Percentiles rank a stretch among this genome's conserved stretches.
These are phyloP conservation scores for Agrenia bidenticulata DNA, from an alignment of 2,888 invertebrate genomes.

Conservation along the genomic window DNA sequence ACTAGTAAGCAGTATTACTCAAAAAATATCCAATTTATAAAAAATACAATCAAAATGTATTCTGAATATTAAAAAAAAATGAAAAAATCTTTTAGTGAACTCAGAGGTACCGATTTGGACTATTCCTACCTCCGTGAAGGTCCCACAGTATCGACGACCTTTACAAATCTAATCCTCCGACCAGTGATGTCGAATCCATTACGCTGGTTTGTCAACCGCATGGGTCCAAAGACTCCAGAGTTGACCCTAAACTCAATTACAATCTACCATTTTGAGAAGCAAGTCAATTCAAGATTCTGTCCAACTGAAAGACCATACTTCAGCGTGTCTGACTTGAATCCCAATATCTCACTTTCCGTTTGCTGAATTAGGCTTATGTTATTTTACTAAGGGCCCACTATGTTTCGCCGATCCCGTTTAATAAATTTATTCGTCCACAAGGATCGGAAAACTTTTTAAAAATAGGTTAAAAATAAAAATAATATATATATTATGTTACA, in stretches of 20 bases:
- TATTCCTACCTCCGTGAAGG: slow-evolving; percentile 38
- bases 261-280: slow-evolving; percentile 29
- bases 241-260: slow-evolving; percentile 30
- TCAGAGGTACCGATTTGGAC: slow-evolving; percentile 37
- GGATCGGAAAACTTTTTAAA: too few relatives aligned
- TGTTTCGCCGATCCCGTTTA: too few relatives aligned
- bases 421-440: too few relatives aligned
- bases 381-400: too few relatives aligned
- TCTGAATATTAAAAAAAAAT: too few relatives aligned
- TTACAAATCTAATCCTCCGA: slow-evolving; percentile 28
- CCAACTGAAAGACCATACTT: slow-evolving; percentile 29
- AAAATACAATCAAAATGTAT: too few relatives aligned
- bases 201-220: slow-evolving; percentile 40
- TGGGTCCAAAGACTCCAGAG: slow-evolving; percentile 28
- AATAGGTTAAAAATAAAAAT: too few relatives aligned
- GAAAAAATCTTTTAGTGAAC: slow-evolving; percentile 54
- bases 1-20: too few relatives aligned
- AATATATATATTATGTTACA: too few relatives aligned
- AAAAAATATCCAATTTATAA: too few relatives aligned
- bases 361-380: too few relatives aligned
- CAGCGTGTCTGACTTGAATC: slow-evolving; percentile 28
- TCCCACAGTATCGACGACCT: not conserved
- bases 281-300: slow-evolving; percentile 20
- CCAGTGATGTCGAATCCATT: slow-evolving; percentile 40
- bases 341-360: slow-evolving; percentile 24